phyloP scores from a whole-genome alignment of 1,140 invertebrate genomes.

The Diprion similis region DNA sequence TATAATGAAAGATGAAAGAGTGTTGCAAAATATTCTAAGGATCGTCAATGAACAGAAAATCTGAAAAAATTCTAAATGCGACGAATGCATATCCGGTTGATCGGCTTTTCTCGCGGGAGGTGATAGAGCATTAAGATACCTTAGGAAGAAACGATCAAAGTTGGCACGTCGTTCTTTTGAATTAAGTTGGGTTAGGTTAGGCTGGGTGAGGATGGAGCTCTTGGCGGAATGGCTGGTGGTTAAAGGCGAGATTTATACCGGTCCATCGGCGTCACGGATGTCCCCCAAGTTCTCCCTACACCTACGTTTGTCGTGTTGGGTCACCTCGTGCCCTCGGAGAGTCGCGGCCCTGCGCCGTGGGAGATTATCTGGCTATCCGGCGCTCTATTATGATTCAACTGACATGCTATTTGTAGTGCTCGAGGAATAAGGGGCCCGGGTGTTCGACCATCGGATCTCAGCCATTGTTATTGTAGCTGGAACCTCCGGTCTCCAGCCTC shows the following conservation, averaged over 20 bases:
- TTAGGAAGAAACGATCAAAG: too few relatives aligned
- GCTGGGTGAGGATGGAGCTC: too few relatives aligned
- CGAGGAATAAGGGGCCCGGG: conserved; percentile 1
- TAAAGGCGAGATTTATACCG: conserved; percentile 5
- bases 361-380: conserved; percentile 1
- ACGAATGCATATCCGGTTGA: too few relatives aligned
- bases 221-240: not conserved
- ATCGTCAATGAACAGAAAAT: too few relatives aligned
- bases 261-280: not conserved
- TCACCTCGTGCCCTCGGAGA: conserved; percentile 4
- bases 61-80: too few relatives aligned
- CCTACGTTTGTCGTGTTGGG: conserved; percentile 6
- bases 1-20: too few relatives aligned
- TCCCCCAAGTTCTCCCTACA: not conserved
- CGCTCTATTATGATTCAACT: conserved; percentile 7
- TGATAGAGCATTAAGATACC: not conserved
- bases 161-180: too few relatives aligned
- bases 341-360: not conserved
- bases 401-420: conserved; percentile 5
- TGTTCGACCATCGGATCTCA: not conserved
- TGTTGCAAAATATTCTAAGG: too few relatives aligned
- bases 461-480: not conserved
- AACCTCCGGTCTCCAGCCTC: not conserved
- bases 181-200: too few relatives aligned
- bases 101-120: not conserved